Percentiles rank a stretch among this genome's conserved stretches.
These are phyloP conservation scores for Lasius platythorax DNA, from an alignment of 2,888 invertebrate genomes.

Conservation along the genomic window DNA sequence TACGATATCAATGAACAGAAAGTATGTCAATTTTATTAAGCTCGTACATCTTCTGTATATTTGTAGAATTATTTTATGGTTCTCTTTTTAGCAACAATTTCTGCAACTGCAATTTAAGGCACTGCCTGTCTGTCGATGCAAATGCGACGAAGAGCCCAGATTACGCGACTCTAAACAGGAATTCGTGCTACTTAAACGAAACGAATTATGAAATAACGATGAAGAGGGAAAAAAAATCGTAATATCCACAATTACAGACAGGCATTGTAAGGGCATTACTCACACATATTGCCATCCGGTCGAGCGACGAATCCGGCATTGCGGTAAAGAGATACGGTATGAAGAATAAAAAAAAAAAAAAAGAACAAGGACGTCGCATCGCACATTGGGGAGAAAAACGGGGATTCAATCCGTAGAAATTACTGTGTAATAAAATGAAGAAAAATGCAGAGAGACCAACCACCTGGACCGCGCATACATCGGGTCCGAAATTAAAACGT, in stretches of 20 bases:
- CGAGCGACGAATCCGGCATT: slow-evolving; percentile 86
- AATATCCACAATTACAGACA: slow-evolving; percentile 71
- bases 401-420: slow-evolving; percentile 25
- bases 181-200: slow-evolving; percentile 27
- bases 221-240: slow-evolving; percentile 53
- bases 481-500: slow-evolving; percentile 46
- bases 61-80: background rate
- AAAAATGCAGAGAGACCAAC: slow-evolving; percentile 16
- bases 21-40: background rate
- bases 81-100: background rate
- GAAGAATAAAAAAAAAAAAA: slow-evolving; percentile 68
- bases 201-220: slow-evolving; percentile 36
- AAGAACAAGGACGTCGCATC: slow-evolving; percentile 24
- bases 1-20: background rate
- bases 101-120: background rate
- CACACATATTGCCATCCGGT: slow-evolving; percentile 85
- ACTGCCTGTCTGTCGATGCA: slow-evolving; percentile 11
- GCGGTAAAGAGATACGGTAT: slow-evolving; percentile 83
- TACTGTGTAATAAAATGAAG: slow-evolving; percentile 36
- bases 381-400: slow-evolving; percentile 13
- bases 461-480: background rate
- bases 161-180: background rate
- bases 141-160: slow-evolving; percentile 36
- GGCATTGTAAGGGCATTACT: slow-evolving; percentile 82
- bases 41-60: background rate